A percentile compares a stretch with the other conserved stretches of the same genome.
phyloP scores from a whole-genome alignment of 1,140 invertebrate species.

The Nymphalis io region DNA sequence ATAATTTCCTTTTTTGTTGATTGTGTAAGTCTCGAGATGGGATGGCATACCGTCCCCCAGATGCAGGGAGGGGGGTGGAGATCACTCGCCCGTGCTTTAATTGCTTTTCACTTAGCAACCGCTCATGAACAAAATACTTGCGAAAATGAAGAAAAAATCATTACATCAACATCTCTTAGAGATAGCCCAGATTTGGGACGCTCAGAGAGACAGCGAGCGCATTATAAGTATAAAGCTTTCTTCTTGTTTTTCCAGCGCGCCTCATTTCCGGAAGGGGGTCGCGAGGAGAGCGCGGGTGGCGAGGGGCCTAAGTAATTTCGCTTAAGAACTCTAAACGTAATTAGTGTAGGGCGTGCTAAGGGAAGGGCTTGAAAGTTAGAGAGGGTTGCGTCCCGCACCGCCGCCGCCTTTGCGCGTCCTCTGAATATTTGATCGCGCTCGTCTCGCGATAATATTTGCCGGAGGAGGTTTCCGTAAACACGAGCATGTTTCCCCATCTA shows the following conservation, averaged over 20 bases:
- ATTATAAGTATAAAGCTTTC: slow-evolving; percentile 72
- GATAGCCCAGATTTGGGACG: slow-evolving; percentile 78
- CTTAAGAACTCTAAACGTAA: slow-evolving; percentile 83
- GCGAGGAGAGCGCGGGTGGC: slow-evolving; percentile 66
- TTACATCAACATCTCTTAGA: slow-evolving; percentile 79
- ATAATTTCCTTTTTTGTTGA: slow-evolving; percentile 70
- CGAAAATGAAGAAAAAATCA: slow-evolving; percentile 80
- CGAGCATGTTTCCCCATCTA: slow-evolving; percentile 70
- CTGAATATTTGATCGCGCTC: slow-evolving; percentile 80
- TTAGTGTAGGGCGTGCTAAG: slow-evolving; percentile 82
- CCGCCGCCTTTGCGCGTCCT: slow-evolving; percentile 64
- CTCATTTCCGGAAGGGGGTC: slow-evolving; percentile 77
- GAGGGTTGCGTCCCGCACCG: slow-evolving; percentile 79
- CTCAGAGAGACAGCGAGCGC: slow-evolving; percentile 67
- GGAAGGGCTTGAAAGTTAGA: slow-evolving; percentile 82
- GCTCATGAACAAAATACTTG: slow-evolving; percentile 75
- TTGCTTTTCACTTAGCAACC: slow-evolving; percentile 81
- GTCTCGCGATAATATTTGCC: slow-evolving; percentile 79
- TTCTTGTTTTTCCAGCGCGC: slow-evolving; percentile 78
- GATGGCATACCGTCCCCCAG: slow-evolving; percentile 41
- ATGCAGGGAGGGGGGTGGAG: slow-evolving; percentile 47
- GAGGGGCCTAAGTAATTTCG: slow-evolving; percentile 82
- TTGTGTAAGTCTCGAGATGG: slow-evolving; percentile 59
- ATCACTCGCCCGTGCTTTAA: slow-evolving; percentile 78
- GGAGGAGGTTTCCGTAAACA: slow-evolving; percentile 78